phyloP scores from a whole-genome alignment of 2,797 vertebrate species.

The Sebastes hubbsi region DNA sequence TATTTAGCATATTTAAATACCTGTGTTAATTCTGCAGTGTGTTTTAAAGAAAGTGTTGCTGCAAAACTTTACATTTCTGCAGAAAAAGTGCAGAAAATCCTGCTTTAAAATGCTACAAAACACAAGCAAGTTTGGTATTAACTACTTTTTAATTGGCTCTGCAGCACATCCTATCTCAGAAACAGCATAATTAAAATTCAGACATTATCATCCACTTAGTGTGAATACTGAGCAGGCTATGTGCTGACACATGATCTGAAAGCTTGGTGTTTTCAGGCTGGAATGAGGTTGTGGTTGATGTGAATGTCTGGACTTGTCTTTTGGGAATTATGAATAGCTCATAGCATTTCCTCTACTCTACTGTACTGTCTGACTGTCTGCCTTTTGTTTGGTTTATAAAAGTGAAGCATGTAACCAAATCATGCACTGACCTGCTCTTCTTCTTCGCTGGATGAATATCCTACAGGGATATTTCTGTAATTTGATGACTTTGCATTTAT shows the following conservation, averaged over 20 bases:
- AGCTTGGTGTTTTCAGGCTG: neutral
- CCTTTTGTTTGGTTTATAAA: neutral
- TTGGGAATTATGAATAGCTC: slow-evolving; percentile 21
- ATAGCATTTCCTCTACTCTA: neutral
- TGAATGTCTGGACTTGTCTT: slow-evolving; percentile 57
- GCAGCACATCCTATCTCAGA: no score
- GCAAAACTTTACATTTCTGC: neutral
- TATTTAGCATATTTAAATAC: neutral
- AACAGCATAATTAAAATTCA: neutral
- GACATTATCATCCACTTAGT: neutral
- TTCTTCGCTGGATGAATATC: neutral
- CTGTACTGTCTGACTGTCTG: neutral
- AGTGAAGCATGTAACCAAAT: neutral
- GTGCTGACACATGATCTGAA: slow-evolving; percentile 11
- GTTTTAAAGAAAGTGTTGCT: neutral
- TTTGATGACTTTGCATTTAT: neutral
- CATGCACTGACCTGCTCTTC: neutral
- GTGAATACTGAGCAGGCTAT: neutral
- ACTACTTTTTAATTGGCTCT: neutral
- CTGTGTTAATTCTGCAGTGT: accelerated
- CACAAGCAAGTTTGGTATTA: neutral
- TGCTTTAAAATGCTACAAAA: neutral
- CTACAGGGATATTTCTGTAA: neutral
- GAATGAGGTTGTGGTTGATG: slow-evolving; percentile 47
- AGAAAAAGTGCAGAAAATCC: neutral